Evolutionary conservation across 2,888 invertebrate species (phyloP).

Genomic region (Gymnosoma rotundatum): DNA sequence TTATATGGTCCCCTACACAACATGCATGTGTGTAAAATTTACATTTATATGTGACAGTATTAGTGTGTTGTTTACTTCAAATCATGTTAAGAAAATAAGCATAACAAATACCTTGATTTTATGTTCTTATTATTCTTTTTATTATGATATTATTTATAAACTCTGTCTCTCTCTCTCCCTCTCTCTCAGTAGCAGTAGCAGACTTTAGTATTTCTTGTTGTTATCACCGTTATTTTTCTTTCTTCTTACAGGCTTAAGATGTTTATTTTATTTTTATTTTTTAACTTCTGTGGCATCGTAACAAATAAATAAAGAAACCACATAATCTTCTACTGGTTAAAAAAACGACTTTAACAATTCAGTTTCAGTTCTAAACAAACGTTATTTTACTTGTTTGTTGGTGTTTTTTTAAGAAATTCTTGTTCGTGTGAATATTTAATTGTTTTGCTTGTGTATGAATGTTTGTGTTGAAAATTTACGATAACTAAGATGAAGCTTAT

Average conservation of each 20-base stretch:
- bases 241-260: conserved; percentile 62
- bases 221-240: conserved; percentile 42
- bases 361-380: conserved; percentile 19
- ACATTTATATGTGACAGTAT: not conserved
- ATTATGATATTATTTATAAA: conserved; percentile 25
- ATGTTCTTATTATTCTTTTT: conserved; percentile 46
- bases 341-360: conserved; percentile 50
- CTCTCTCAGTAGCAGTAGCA: not conserved
- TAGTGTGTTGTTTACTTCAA: not conserved
- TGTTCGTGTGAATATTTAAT: conserved; percentile 12
- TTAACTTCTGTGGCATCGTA: conserved; percentile 26
- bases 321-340: conserved; percentile 55
- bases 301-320: conserved; percentile 55
- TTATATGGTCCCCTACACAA: not conserved
- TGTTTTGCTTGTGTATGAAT: not conserved
- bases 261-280: conserved; percentile 53
- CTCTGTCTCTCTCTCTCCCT: too few species aligned
- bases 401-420: conserved; percentile 19
- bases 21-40: not conserved
- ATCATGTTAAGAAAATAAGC: conserved; percentile 69
- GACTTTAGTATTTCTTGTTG: not conserved
- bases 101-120: conserved; percentile 70
- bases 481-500: conserved; percentile 52
- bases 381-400: not conserved
- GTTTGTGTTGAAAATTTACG: not conserved